Base-by-base conservation (phyloP, 2,113 vertebrate species). In the Spea bombifrons region DNA sequence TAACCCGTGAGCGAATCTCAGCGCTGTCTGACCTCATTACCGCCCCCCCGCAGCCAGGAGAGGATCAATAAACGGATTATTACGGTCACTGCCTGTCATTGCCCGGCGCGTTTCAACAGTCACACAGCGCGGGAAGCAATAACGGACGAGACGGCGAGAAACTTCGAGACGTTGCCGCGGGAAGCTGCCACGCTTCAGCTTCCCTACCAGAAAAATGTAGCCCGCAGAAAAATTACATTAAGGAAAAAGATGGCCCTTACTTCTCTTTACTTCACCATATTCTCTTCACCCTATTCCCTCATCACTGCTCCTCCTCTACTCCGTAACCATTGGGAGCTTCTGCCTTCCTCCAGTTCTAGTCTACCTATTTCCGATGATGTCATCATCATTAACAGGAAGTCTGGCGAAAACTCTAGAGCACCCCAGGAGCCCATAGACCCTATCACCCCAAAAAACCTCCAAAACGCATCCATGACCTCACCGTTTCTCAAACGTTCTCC, bases 11-110 rank as follows among this genome's bases (percentile, higher is more conserved):
- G 61, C 30, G 50, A 12, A 46, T 10, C 8, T 8, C 73, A 4
- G 68, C 43, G 15, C 77, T 66, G 81, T 68, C 59, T 49, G 48
- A 80, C 64, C 76, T 80, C 68, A 79, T 80, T 68, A 75, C 81
- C 13, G 15, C 53, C 67, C 55, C 57, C 30, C 73, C 66, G 7
- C 61, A 12, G 3, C 53, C 48, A 17, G 76, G 68, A 71, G 69
- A 49, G 6, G 44, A 69, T 72, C 67, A 10, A 80, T 82, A 70
- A 75, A 80, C 66, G 44, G 15, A 17, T 52, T 30, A 12, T 49
- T 49, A 12, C 3, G 59, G 69, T 47, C 70, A 79, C 12, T 3
- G 49, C 59, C 59, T 57, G 61, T 59, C 49, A 73, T 50, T 5
- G 49, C 4, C 43, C 46, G n/a, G 66, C 9, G 30, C 8, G 55